These are phyloP conservation scores for Syrrhaptes paradoxus DNA, from an alignment of 2,113 vertebrate genomes.

Conservation along the genomic window DNA sequence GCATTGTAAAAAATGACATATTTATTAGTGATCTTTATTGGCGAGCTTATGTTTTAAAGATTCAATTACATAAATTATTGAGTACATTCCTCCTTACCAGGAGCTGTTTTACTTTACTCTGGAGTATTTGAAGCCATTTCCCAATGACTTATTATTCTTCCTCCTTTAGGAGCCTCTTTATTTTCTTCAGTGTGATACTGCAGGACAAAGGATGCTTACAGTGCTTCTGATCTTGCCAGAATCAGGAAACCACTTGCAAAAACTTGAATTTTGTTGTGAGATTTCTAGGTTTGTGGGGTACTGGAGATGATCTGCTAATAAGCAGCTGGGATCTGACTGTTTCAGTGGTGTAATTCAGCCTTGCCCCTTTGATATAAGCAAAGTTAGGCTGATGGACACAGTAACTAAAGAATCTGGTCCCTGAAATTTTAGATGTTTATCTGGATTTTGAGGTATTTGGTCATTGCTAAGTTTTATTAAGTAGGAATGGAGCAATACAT, in stretches of 20 bases:
- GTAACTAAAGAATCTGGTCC: background rate
- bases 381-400: background rate
- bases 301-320: background rate
- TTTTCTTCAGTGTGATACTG: background rate
- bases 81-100: background rate
- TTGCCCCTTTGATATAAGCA: background rate
- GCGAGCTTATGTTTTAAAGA: background rate
- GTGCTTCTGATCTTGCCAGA: background rate
- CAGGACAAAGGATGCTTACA: background rate
- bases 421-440: background rate
- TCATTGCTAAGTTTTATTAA: background rate
- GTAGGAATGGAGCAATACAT: background rate
- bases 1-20: background rate
- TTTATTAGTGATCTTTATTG: background rate
- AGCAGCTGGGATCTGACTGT: background rate
- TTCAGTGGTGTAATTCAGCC: background rate
- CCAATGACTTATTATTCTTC: background rate
- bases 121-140: background rate
- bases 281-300: background rate
- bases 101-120: background rate
- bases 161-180: background rate
- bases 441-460: background rate
- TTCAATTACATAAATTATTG: background rate
- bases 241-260: background rate
- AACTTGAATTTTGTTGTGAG: background rate